These are phyloP conservation scores for Pasiphila rectangulata DNA, from an alignment of 2,888 invertebrate species.

Conservation along the genomic window DNA sequence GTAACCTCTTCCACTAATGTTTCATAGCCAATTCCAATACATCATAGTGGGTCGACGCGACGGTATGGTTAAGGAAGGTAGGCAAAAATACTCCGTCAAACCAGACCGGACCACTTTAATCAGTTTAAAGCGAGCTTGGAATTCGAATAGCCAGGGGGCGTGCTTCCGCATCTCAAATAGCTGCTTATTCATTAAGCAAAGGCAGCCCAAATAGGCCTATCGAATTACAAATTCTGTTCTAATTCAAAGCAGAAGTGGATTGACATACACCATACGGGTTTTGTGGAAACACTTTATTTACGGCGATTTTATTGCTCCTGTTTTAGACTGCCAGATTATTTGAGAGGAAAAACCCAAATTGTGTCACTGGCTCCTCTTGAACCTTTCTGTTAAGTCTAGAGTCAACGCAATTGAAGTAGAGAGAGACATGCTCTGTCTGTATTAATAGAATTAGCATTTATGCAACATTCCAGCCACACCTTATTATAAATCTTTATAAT, in stretches of 20 bases:
- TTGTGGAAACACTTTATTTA: slow-evolving; percentile 27
- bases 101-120: slow-evolving; percentile 27
- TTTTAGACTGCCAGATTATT: slow-evolving; percentile 22
- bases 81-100: slow-evolving; percentile 16
- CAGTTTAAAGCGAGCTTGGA: slow-evolving; percentile 28
- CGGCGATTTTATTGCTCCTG: slow-evolving; percentile 26
- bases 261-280: slow-evolving; percentile 32
- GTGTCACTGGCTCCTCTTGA: background rate
- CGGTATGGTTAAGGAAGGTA: slow-evolving; percentile 12
- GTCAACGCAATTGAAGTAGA: background rate
- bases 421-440: too few relatives aligned
- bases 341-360: background rate
- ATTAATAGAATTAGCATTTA: too few relatives aligned
- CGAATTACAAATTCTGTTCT: slow-evolving; percentile 29
- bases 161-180: slow-evolving; percentile 34
- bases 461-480: too few relatives aligned
- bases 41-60: too few relatives aligned
- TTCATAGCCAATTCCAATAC: too few relatives aligned
- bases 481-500: too few relatives aligned
- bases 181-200: slow-evolving; percentile 32
- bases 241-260: slow-evolving; percentile 25
- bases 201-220: slow-evolving; percentile 28
- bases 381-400: background rate
- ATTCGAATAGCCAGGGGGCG: slow-evolving; percentile 23
- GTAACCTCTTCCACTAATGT: too few relatives aligned